phyloP scores from a whole-genome alignment of 2,113 vertebrate genomes.

The Numida meleagris region DNA sequence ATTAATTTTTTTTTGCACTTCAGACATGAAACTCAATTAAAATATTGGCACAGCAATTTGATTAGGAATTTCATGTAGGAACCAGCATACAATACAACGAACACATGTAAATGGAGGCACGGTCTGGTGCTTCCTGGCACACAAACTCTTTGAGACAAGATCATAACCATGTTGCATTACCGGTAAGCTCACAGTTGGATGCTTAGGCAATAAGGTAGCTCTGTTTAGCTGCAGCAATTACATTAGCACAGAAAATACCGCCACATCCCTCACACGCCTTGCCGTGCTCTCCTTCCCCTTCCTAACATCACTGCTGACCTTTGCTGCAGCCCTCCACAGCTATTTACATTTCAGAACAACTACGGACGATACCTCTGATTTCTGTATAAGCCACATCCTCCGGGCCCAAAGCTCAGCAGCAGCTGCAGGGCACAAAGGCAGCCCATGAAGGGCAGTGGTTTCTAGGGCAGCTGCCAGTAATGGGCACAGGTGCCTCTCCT shows the following conservation, averaged over 20 bases:
- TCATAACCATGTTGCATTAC: not conserved
- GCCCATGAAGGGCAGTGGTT: not conserved
- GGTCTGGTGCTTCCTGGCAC: not conserved
- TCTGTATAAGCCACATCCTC: not conserved
- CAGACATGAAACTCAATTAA: not conserved
- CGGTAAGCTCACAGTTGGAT: not conserved
- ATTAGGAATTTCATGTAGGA: not conserved
- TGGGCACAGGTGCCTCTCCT: not conserved
- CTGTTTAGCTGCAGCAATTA: not conserved
- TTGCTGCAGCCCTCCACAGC: not conserved
- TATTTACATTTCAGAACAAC: not conserved
- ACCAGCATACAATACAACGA: not conserved
- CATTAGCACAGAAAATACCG: constrained; percentile 3
- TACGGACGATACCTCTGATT: not conserved
- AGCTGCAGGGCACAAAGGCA: not conserved
- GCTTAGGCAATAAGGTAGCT: not conserved
- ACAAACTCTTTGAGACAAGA: not conserved
- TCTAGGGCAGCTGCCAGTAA: not conserved
- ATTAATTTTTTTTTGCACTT: not conserved
- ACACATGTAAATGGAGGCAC: not conserved
- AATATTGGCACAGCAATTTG: not conserved
- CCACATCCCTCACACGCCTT: not conserved
- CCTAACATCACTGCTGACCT: not conserved
- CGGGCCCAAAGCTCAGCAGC: not conserved
- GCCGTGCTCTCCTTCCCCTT: not conserved